These are phyloP conservation scores for Alouatta palliata DNA, from an alignment of 2,113 vertebrate genomes.

Conservation along the genomic window DNA sequence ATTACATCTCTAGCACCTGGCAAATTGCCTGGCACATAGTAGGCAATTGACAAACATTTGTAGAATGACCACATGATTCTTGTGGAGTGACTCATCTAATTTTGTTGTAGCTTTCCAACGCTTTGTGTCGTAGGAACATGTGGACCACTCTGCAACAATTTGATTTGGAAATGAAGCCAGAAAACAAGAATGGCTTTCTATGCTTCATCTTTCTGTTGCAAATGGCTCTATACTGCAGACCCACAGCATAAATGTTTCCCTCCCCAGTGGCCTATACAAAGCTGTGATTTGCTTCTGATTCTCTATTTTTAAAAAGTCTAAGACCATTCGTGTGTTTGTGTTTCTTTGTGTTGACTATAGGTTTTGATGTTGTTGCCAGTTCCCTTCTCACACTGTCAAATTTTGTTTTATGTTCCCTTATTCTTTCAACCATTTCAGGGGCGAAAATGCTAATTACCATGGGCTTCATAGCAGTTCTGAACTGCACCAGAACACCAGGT, in stretches of 20 bases:
- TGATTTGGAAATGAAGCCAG: constrained; percentile 46
- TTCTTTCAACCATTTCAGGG: constrained; percentile 75
- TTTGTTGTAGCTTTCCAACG: background rate
- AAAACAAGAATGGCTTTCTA: constrained; percentile 38
- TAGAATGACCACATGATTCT: background rate
- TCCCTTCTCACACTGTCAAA: constrained; percentile 71
- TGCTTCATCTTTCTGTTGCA: constrained; percentile 1
- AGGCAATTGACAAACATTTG: background rate
- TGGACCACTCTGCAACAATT: background rate
- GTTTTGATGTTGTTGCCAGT: constrained; percentile 76
- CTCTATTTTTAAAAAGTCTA: constrained; percentile 65
- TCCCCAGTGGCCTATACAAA: constrained; percentile 48
- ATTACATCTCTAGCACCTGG: background rate
- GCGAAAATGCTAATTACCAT: constrained; percentile 79
- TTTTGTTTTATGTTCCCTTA: constrained; percentile 78
- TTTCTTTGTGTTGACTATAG: constrained; percentile 76
- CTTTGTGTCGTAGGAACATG: background rate
- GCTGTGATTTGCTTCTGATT: constrained; percentile 63
- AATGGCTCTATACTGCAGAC: background rate
- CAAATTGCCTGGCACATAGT: background rate
- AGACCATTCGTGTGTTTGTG: constrained; percentile 54
- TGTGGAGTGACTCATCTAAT: background rate
- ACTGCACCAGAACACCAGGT: constrained; percentile 76
- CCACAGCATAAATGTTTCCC: background rate
- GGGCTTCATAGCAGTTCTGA: constrained; percentile 78